These are phyloP conservation scores for Oryzias melastigma DNA, from an alignment of 2,113 vertebrate species.

Conservation along the genomic window DNA sequence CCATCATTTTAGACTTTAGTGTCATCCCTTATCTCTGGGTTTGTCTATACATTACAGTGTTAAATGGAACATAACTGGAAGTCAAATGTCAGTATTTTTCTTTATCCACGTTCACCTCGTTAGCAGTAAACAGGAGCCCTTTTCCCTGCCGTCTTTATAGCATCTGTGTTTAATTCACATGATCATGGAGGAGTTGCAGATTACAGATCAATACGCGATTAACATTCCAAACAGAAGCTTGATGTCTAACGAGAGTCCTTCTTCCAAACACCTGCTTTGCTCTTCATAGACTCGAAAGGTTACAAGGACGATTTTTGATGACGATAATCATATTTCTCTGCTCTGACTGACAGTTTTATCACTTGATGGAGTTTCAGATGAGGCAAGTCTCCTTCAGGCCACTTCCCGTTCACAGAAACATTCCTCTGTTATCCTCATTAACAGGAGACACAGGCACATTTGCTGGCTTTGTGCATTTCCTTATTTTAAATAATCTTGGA, in stretches of 20 bases:
- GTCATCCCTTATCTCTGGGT: no score
- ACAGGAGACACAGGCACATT: constrained; percentile 18
- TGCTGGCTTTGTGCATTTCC: constrained; percentile 7
- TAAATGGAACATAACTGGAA: no score
- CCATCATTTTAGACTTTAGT: no score
- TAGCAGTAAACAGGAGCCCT: no score
- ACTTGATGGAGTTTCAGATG: constrained; percentile 26
- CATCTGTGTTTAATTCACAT: no score
- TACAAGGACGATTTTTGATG: constrained; percentile 29
- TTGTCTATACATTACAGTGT: no score
- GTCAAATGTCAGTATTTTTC: no score
- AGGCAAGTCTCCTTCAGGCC: constrained; percentile 38
- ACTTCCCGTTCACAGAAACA: constrained; percentile 13
- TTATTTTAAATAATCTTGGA: no score
- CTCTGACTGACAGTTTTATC: constrained; percentile 55
- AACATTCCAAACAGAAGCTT: constrained; percentile 49
- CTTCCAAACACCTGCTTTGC: not conserved
- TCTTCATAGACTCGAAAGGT: constrained; percentile 40
- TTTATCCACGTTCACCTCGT: no score
- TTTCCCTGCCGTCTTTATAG: no score
- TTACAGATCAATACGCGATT: not conserved
- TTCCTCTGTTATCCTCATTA: constrained; percentile 24
- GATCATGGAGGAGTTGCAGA: no score
- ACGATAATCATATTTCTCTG: constrained; percentile 40
- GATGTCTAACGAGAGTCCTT: constrained; percentile 36